A percentile compares a stretch with the other conserved stretches of the same genome.
These are phyloP conservation scores for Eupithecia exiguata DNA, from an alignment of 2,888 invertebrate genomes.

Conservation along the genomic window DNA sequence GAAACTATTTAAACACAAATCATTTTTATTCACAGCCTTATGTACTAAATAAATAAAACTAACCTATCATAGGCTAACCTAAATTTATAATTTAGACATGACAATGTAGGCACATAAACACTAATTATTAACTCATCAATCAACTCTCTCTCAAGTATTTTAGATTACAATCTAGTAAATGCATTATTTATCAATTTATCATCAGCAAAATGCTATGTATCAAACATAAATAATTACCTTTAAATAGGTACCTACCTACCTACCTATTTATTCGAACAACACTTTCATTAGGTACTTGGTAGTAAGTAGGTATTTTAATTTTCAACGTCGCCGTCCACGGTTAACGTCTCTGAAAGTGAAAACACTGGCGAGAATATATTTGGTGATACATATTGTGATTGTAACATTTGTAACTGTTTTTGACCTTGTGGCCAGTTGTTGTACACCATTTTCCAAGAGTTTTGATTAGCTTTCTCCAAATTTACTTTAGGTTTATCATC, in stretches of 20 bases:
- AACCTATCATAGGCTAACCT: not conserved
- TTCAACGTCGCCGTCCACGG: not conserved
- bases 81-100: not conserved
- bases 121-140: not conserved
- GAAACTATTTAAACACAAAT: constrained; percentile 2
- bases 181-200: not conserved
- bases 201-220: not conserved
- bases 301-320: not conserved
- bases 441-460: not conserved
- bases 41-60: constrained; percentile 7
- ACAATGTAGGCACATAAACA: not conserved
- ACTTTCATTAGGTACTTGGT: too few relatives aligned
- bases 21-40: constrained; percentile 42
- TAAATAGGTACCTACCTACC: not conserved
- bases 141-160: constrained; percentile 1
- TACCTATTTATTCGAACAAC: not conserved
- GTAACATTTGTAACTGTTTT: not conserved
- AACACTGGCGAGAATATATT: not conserved
- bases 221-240: not conserved
- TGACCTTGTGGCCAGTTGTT: not conserved
- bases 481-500: not conserved
- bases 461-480: not conserved
- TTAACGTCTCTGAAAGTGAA: not conserved
- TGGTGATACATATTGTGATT: not conserved
- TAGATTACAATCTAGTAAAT: not conserved